A percentile compares a stretch with the other conserved stretches of the same genome.
Evolutionary conservation across 2,113 vertebrate genomes (phyloP).

Genomic region (Pantherophis guttatus): DNA sequence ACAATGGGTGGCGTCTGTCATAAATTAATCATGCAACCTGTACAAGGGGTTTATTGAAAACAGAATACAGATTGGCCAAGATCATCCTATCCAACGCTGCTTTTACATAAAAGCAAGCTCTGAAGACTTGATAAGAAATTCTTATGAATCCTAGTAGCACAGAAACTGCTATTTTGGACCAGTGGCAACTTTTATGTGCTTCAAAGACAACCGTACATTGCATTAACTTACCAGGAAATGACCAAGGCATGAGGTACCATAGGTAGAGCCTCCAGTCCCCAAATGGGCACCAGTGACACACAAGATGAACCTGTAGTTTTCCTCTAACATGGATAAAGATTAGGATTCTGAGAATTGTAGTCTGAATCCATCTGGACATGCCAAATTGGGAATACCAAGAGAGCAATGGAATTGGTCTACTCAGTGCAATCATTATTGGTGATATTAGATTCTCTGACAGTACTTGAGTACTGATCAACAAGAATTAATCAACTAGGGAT

Average conservation of each 20-base stretch:
- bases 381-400: neutral
- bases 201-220: neutral
- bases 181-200: neutral
- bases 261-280: neutral
- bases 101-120: neutral
- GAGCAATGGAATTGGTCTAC: neutral
- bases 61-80: neutral
- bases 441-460: neutral
- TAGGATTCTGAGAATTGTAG: neutral
- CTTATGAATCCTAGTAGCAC: neutral
- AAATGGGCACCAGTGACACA: neutral
- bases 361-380: neutral
- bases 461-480: neutral
- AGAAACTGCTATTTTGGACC: neutral
- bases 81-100: neutral
- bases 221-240: neutral
- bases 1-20: neutral
- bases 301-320: neutral
- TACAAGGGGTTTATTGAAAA: neutral
- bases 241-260: neutral
- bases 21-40: neutral
- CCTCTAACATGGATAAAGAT: neutral
- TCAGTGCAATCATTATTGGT: neutral
- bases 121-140: neutral
- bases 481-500: neutral